Evolutionary conservation across 2,113 vertebrate species (phyloP).

Genomic region (Ramphastos sulfuratus): DNA sequence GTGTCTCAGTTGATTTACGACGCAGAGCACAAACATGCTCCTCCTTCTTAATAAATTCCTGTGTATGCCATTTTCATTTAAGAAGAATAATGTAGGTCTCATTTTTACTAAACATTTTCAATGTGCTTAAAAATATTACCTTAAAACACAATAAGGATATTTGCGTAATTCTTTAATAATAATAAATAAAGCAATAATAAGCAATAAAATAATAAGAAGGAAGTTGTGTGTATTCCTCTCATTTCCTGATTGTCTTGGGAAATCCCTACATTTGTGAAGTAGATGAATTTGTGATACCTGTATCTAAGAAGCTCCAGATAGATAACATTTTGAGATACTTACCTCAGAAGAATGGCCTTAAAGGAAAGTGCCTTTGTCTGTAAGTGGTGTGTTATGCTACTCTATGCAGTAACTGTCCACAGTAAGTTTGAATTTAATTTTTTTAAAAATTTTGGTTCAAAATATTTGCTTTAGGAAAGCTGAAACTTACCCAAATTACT

Average conservation of each 20-base stretch:
- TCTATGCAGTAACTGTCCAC: background rate
- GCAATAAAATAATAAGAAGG: conserved; percentile 5
- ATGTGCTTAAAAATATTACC: conserved; percentile 15
- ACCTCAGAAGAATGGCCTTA: conserved; percentile 42
- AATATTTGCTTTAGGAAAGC: background rate
- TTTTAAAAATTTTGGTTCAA: conserved; percentile 23
- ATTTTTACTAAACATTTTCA: conserved; percentile 40
- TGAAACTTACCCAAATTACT: background rate
- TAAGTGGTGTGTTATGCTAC: conserved; percentile 3
- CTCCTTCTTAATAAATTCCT: conserved; percentile 18
- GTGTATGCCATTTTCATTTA: background rate
- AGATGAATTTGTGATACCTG: conserved; percentile 35
- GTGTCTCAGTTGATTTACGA: background rate
- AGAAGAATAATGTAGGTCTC: background rate
- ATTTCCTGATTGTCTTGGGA: background rate
- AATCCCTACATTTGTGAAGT: conserved; percentile 48
- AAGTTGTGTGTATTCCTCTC: background rate
- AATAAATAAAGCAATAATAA: too few species aligned
- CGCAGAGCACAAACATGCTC: background rate
- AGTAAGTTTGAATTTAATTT: conserved; percentile 28
- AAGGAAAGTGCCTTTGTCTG: conserved; percentile 58
- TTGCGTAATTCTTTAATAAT: background rate
- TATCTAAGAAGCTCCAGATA: conserved; percentile 51
- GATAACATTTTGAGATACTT: conserved; percentile 56
- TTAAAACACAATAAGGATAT: conserved; percentile 26